Evolutionary conservation across 2,797 vertebrate genomes (phyloP), one percentile per base, ranked within the genome.

Genomic region (Gouania willdenowi): DNA sequence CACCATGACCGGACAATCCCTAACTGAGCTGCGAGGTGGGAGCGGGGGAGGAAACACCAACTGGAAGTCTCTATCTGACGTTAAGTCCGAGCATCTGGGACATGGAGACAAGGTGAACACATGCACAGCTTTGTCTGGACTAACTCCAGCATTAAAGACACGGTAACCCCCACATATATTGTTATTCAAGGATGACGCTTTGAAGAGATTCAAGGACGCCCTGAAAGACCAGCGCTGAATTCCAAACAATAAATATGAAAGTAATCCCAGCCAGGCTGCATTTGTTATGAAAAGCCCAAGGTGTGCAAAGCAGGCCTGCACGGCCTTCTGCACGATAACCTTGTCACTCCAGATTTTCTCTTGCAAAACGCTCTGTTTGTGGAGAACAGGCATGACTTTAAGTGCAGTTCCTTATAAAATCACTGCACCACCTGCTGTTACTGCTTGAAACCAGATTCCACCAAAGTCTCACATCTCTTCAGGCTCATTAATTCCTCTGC

Each of bases 71-170:
- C 76, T 99, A 24, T 71, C 78, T 23, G 94, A 98, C 24, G 91
- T 90, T 23, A 98, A 98, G 75, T 82, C 66, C 0, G 97, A 98
- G 75, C 93, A 97, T 61, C 85, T 99, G 66, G 97, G 97, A 31
- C 95, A 98, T 14, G 92, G 95, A 49, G 94, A 98, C 53, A 98
- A 98, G 93, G 97, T 98, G 89, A 30, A 10, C 33, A 1, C 25
- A 3, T 7, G 8, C 42, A 34, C 10, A 6, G 25, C 15, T 36
- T 40, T 37, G 36, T 48, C 23, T 42, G 29, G 33, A 56, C 18
- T 8, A n/a, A 2, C 27, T 26, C 14, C 17, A 25, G 54, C 33
- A 31, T 20, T 44, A 12, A 32, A 36, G 41, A 34, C 44, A 36
- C 14, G 29, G 29, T 23, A 43, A 53, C 50, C 19, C n/a, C 5